Percentiles rank a stretch among this genome's conserved stretches.
Conservation (phyloP, 2,888 invertebrate genomes). For the Orthonychiurus folsomi region DNA sequence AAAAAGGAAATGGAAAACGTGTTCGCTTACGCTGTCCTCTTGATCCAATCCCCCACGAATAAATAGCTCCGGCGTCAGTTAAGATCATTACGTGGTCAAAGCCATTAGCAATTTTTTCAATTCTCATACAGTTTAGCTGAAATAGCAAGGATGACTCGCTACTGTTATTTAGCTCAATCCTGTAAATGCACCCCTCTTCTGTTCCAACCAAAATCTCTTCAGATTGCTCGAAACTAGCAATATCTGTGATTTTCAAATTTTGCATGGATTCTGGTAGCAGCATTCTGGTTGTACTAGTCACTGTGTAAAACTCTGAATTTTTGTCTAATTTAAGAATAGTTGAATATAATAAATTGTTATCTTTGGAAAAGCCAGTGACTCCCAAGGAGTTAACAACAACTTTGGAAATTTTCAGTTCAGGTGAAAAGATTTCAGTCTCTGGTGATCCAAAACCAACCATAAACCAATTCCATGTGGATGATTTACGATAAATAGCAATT, state of each 20-base stretch:
- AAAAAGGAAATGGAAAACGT: background rate
- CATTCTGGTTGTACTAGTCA: too few relatives aligned
- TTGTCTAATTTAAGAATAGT: slow-evolving; percentile 16
- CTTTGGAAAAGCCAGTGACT: slow-evolving; percentile 22
- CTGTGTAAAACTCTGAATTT: too few relatives aligned
- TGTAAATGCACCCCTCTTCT: slow-evolving; percentile 24
- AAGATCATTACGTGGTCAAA: slow-evolving; percentile 31
- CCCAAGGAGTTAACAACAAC: slow-evolving; percentile 19
- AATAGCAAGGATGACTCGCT: background rate
- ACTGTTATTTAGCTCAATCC: slow-evolving; percentile 10
- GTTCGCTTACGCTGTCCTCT: background rate
- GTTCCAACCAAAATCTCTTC: slow-evolving; percentile 23
- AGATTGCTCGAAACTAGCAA: slow-evolving; percentile 26
- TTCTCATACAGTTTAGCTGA: background rate
- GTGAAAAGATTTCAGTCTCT: slow-evolving; percentile 21
- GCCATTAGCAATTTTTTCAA: slow-evolving; percentile 22
- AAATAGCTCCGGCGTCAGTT: slow-evolving; percentile 37
- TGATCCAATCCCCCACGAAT: slow-evolving; percentile 26
- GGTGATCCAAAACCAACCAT: slow-evolving; percentile 23
- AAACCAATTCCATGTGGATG: slow-evolving; percentile 17
- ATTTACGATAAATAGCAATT: slow-evolving; percentile 21
- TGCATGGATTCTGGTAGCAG: background rate
- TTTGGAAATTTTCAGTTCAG: slow-evolving; percentile 13
- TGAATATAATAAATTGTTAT: slow-evolving; percentile 17
- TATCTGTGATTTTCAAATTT: background rate